phyloP scores from a whole-genome alignment of 2,888 invertebrate species.

The Hedya salicella region DNA sequence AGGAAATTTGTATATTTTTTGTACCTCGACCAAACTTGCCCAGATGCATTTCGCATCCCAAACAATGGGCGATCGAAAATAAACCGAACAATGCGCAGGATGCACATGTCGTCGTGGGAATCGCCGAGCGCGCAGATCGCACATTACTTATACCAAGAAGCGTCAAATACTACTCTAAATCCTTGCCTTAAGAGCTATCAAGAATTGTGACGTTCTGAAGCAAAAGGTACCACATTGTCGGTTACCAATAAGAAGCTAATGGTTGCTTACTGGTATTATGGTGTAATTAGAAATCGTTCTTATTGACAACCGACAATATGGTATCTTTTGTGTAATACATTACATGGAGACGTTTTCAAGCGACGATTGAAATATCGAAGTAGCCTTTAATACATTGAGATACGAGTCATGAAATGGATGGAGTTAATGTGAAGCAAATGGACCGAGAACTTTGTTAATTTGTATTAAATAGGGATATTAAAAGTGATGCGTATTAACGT shows the following conservation, averaged over 20 bases:
- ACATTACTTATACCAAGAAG: neutral
- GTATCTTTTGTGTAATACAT: too few relatives aligned
- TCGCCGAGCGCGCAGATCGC: conserved; percentile 24
- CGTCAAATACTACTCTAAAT: neutral
- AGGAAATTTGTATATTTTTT: conserved; percentile 30
- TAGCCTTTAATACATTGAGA: neutral
- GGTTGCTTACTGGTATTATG: too few relatives aligned
- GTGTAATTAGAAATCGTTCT: too few relatives aligned
- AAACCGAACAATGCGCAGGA: conserved; percentile 43
- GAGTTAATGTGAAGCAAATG: conserved; percentile 35
- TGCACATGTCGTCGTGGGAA: conserved; percentile 43
- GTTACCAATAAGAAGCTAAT: too few relatives aligned
- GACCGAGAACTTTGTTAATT: conserved; percentile 24
- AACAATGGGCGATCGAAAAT: conserved; percentile 37
- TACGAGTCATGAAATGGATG: neutral
- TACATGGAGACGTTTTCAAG: neutral
- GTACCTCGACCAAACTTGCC: neutral
- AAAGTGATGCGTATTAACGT: conserved; percentile 29
- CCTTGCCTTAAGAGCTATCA: neutral
- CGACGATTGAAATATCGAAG: neutral
- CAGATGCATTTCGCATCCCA: conserved; percentile 40
- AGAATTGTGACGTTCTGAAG: neutral
- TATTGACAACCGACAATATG: too few relatives aligned
- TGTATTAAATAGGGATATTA: conserved; percentile 21
- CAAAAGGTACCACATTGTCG: too few relatives aligned